Evolutionary conservation across 2,113 vertebrate species (phyloP).

Genomic region (Calidris pugnax): DNA sequence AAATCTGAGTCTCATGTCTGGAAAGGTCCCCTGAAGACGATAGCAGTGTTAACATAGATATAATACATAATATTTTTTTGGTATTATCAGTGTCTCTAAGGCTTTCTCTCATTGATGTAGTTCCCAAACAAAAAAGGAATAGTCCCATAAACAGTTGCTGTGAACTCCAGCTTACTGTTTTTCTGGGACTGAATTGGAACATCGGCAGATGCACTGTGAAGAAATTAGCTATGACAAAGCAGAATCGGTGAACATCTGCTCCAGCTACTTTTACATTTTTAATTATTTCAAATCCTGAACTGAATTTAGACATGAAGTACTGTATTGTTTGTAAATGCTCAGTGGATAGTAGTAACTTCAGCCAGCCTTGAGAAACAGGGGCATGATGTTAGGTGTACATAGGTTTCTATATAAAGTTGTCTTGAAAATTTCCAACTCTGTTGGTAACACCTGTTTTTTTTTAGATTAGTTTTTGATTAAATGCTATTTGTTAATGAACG

Average conservation of each 20-base stretch:
- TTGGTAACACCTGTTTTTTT: neutral
- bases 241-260: neutral
- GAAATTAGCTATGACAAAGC: neutral
- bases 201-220: neutral
- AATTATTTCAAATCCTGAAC: constrained; percentile 6
- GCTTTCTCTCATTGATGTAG: neutral
- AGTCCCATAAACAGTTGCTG: neutral
- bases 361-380: neutral
- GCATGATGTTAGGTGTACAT: neutral
- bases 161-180: neutral
- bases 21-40: neutral
- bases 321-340: neutral
- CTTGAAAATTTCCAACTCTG: neutral
- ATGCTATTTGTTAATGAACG: neutral
- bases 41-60: neutral
- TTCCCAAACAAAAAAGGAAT: neutral
- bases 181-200: neutral
- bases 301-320: neutral
- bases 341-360: neutral
- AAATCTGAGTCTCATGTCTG: neutral
- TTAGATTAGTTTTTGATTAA: neutral
- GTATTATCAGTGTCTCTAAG: neutral
- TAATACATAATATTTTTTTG: too few species aligned
- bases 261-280: constrained; percentile 16
- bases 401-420: neutral